These are phyloP conservation scores for Peromyscus melanophrys DNA, from an alignment of 2,797 vertebrate species.

Conservation along the genomic window DNA sequence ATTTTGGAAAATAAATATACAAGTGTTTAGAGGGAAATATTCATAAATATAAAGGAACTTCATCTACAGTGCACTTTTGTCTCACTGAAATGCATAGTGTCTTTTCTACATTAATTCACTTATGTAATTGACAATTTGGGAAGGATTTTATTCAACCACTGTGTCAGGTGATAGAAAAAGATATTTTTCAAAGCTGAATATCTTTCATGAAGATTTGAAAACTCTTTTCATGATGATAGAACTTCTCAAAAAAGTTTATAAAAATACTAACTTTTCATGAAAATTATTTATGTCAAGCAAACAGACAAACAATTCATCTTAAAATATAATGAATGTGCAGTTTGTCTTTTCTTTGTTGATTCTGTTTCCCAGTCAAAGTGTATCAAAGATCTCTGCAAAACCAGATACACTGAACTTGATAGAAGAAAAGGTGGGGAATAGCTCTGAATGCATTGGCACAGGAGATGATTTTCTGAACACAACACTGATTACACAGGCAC, in stretches of 20 bases:
- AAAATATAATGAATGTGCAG: not conserved
- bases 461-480: not conserved
- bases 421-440: not conserved
- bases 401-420: not conserved
- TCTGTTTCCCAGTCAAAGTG: not conserved
- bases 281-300: not conserved
- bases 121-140: not conserved
- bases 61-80: not conserved
- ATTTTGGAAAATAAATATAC: not conserved
- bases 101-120: not conserved
- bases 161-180: not conserved
- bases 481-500: not conserved
- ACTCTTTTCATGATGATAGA: not conserved
- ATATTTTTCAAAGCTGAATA: not conserved
- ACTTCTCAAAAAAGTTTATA: not conserved
- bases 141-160: not conserved
- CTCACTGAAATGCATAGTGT: not conserved
- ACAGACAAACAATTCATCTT: not conserved
- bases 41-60: not conserved
- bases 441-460: not conserved
- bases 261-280: not conserved
- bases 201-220: not conserved
- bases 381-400: not conserved
- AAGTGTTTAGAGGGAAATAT: not conserved
- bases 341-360: not conserved